These are phyloP conservation scores for Eriocheir sinensis DNA, from an alignment of 1,140 invertebrate genomes.

Conservation along the genomic window DNA sequence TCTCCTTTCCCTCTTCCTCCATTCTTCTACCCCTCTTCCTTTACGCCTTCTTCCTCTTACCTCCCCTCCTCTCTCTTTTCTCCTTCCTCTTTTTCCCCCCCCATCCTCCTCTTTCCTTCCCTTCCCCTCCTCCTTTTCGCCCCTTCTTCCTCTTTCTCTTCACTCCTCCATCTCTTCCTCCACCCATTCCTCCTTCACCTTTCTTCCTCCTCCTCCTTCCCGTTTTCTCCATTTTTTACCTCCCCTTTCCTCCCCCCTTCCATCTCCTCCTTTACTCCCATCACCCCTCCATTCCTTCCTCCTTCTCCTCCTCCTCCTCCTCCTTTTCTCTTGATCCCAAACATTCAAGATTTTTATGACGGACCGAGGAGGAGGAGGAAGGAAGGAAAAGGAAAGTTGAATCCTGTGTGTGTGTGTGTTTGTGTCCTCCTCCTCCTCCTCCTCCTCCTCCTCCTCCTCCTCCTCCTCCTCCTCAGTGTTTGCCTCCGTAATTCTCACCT, in stretches of 20 bases:
- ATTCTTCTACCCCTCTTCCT: background rate
- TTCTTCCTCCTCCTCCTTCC: background rate
- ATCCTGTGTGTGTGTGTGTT: background rate
- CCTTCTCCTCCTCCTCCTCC: background rate
- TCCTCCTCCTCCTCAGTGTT: background rate
- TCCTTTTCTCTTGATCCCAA: background rate
- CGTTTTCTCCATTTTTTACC: background rate
- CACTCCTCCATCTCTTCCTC: too few species aligned
- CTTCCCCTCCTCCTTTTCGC: too few species aligned
- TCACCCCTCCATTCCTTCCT: background rate
- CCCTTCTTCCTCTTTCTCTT: too few species aligned
- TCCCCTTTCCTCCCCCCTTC: background rate
- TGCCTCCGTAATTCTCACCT: background rate
- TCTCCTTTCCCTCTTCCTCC: background rate
- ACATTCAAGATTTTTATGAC: too few species aligned
- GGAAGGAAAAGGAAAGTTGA: too few species aligned
- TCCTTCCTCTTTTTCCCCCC: background rate
- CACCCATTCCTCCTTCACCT: background rate
- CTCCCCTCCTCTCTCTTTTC: background rate
- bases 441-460: conserved; percentile 31
- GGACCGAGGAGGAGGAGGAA: too few species aligned
- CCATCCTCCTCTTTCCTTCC: background rate
- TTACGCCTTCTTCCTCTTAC: background rate
- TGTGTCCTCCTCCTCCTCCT: conserved; percentile 2
- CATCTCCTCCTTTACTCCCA: background rate